These are phyloP conservation scores for Nematopogon swammerdamellus DNA, from an alignment of 2,888 invertebrate species.

Conservation along the genomic window DNA sequence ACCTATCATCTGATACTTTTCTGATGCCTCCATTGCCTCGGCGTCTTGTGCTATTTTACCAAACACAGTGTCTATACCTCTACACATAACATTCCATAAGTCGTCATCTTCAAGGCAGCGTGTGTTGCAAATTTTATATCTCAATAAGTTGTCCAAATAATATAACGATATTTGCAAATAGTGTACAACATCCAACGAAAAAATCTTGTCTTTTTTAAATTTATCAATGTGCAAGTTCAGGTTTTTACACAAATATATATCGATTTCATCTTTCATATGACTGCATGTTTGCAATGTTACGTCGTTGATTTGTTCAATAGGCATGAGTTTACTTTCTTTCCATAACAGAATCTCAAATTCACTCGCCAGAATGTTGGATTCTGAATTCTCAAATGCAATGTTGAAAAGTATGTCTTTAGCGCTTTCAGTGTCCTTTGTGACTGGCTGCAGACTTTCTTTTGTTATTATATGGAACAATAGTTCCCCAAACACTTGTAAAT, in stretches of 20 bases:
- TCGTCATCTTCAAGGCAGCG: conserved; percentile 17
- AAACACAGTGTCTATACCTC: not conserved
- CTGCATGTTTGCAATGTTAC: conserved; percentile 14
- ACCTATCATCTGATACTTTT: conserved; percentile 23
- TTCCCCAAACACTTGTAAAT: conserved; percentile 17
- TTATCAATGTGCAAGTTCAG: not conserved
- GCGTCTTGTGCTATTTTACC: not conserved
- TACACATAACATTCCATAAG: conserved; percentile 16
- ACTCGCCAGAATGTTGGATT: conserved; percentile 31
- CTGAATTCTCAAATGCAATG: conserved; percentile 26
- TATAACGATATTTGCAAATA: conserved; percentile 19
- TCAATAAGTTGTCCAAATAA: conserved; percentile 25
- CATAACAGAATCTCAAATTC: conserved; percentile 29
- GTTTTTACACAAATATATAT: conserved; percentile 8
- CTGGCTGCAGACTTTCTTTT: conserved; percentile 24
- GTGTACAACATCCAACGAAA: not conserved
- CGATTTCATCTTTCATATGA: conserved; percentile 19
- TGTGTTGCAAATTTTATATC: conserved; percentile 17
- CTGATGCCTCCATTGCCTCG: conserved; percentile 16
- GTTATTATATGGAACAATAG: conserved; percentile 28
- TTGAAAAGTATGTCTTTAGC: conserved; percentile 17
- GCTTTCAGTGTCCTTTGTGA: not conserved
- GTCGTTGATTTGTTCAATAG: not conserved
- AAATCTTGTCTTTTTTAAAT: not conserved
- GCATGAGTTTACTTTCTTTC: conserved; percentile 1